Conservation (phyloP, 2,113 vertebrate species). For the Myotis lucifugus region DNA sequence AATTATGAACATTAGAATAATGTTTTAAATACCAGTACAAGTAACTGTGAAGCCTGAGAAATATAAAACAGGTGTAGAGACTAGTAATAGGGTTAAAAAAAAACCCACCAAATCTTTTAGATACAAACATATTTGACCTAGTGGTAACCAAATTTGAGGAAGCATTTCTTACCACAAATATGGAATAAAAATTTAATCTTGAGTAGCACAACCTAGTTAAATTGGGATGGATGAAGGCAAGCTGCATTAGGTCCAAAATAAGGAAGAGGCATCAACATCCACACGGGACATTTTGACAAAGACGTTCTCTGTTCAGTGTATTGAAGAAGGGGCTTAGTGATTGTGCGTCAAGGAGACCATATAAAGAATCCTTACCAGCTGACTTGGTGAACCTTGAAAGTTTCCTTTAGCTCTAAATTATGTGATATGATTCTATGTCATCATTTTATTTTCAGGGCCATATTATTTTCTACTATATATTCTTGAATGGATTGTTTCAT, state of each 20-base stretch:
- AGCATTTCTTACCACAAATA: neutral
- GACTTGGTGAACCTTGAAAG: neutral
- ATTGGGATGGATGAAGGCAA: neutral
- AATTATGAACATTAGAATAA: neutral
- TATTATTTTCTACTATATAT: neutral
- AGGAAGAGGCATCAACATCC: neutral
- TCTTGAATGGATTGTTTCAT: neutral
- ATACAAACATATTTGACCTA: neutral
- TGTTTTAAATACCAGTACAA: neutral
- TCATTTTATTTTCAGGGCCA: neutral
- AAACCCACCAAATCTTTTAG: neutral
- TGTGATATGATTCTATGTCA: neutral
- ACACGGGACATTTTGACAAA: neutral
- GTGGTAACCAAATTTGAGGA: neutral
- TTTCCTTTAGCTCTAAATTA: neutral
- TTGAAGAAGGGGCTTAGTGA: neutral
- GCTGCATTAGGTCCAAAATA: neutral
- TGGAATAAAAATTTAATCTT: neutral
- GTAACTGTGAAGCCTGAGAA: neutral
- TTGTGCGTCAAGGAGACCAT: neutral
- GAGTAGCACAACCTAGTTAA: neutral
- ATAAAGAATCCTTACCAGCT: neutral
- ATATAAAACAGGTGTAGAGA: neutral
- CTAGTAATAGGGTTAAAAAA: neutral
- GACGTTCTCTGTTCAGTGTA: neutral